Evolutionary conservation across 2,888 invertebrate genomes (phyloP).

Genomic region (Anoplius nigerrimus): DNA sequence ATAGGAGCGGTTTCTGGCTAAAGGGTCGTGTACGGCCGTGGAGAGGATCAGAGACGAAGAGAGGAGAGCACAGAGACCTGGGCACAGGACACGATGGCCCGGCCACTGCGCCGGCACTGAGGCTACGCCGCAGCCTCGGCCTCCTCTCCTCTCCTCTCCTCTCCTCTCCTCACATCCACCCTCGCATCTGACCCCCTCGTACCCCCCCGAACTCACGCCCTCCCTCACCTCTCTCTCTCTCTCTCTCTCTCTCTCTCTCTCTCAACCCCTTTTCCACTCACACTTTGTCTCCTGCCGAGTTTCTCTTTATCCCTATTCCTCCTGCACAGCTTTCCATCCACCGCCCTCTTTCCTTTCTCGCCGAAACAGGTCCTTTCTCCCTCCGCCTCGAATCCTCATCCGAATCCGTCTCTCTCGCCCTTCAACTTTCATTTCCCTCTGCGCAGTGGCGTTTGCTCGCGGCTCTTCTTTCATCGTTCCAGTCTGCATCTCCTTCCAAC

Average conservation of each 20-base stretch:
- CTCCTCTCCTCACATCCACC: constrained; percentile 25
- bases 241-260: constrained; percentile 17
- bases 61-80: constrained; percentile 51
- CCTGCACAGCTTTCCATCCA: constrained; percentile 1
- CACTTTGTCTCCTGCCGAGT: neutral
- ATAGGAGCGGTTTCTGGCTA: constrained; percentile 28
- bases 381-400: neutral
- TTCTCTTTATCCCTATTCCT: neutral
- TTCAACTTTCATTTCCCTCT: neutral
- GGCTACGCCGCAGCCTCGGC: constrained; percentile 73
- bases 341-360: constrained; percentile 9
- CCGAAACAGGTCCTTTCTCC: neutral
- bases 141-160: constrained; percentile 58
- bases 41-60: constrained; percentile 45
- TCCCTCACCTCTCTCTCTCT: constrained; percentile 14
- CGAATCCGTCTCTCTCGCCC: neutral
- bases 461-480: neutral
- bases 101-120: constrained; percentile 75
- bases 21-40: constrained; percentile 41
- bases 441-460: neutral
- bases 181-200: constrained; percentile 20
- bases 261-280: neutral
- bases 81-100: constrained; percentile 73
- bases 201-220: constrained; percentile 24
- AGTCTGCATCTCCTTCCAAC: neutral